Conservation (phyloP, 1,140 invertebrate genomes). For the Cydia splendana region DNA sequence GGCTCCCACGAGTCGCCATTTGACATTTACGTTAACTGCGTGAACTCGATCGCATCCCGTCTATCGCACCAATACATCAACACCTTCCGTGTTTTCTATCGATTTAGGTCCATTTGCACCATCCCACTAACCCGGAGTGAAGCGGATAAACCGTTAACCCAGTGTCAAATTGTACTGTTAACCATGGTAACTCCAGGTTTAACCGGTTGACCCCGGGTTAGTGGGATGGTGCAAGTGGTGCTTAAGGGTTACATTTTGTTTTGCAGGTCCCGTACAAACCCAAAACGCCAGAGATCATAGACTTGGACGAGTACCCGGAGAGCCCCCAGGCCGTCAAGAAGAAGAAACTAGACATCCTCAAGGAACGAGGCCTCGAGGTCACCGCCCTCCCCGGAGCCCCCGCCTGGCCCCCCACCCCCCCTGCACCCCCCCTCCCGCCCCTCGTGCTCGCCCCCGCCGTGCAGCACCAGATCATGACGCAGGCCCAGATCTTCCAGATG, state of each 20-base stretch:
- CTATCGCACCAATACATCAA: no score
- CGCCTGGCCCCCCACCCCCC: conserved; percentile 55
- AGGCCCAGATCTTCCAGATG: conserved; percentile 78
- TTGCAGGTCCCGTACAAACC: conserved; percentile 79
- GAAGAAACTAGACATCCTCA: conserved; percentile 86
- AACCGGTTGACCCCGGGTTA: no score
- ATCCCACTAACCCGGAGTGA: no score
- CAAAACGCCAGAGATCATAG: conserved; percentile 83
- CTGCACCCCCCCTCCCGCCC: conserved; percentile 47
- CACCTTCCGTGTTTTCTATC: no score
- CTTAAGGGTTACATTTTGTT: conserved; percentile 5
- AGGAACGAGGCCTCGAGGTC: conserved; percentile 86
- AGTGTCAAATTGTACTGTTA: no score
- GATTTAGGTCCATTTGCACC: no score
- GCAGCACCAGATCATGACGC: conserved; percentile 79
- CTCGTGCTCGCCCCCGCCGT: conserved; percentile 59
- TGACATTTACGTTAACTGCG: no score
- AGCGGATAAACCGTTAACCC: no score
- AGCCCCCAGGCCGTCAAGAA: conserved; percentile 81
- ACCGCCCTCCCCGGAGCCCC: conserved; percentile 80
- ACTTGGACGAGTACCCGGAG: conserved; percentile 80
- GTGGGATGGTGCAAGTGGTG: no score
- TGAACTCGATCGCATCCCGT: no score
- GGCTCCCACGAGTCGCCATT: no score
- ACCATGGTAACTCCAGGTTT: no score